Evolutionary conservation across 2,113 vertebrate genomes (phyloP).

Genomic region (Callipepla californica): DNA sequence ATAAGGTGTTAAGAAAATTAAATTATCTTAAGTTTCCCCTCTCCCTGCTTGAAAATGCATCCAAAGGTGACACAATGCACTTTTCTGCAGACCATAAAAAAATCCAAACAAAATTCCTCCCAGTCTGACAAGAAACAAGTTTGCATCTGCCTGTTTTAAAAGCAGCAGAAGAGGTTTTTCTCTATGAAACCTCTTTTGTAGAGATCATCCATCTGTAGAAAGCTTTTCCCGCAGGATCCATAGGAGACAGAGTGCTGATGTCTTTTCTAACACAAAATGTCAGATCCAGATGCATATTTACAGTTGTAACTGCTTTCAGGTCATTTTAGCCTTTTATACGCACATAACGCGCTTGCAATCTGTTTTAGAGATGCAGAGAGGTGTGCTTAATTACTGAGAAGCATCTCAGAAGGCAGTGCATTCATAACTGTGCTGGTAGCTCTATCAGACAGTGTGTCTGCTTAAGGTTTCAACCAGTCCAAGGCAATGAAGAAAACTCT

Average conservation of each 20-base stretch:
- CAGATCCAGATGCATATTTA: not conserved
- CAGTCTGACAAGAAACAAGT: not conserved
- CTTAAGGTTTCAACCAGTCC: not conserved
- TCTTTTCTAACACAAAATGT: not conserved
- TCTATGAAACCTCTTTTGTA: not conserved
- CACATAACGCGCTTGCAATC: not conserved
- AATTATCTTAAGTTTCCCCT: not conserved
- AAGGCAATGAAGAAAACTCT: not conserved
- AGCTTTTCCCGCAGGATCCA: not conserved
- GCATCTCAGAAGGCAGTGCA: rapidly evolving
- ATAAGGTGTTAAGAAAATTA: not conserved
- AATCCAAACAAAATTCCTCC: constrained; percentile 20
- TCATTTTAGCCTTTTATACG: not conserved
- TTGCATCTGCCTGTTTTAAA: not conserved
- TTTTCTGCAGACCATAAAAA: not conserved
- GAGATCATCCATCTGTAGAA: not conserved
- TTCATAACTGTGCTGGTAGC: not conserved
- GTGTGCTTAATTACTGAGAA: not conserved
- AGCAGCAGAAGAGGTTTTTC: not conserved
- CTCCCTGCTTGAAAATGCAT: not conserved
- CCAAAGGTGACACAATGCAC: not conserved
- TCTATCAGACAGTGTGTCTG: not conserved
- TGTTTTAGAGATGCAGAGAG: not conserved
- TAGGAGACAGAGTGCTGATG: not conserved
- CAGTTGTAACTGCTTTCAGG: not conserved